Percentiles rank a stretch among this genome's conserved stretches.
Conservation (phyloP, 2,113 vertebrate genomes). For the Dascyllus trimaculatus region DNA sequence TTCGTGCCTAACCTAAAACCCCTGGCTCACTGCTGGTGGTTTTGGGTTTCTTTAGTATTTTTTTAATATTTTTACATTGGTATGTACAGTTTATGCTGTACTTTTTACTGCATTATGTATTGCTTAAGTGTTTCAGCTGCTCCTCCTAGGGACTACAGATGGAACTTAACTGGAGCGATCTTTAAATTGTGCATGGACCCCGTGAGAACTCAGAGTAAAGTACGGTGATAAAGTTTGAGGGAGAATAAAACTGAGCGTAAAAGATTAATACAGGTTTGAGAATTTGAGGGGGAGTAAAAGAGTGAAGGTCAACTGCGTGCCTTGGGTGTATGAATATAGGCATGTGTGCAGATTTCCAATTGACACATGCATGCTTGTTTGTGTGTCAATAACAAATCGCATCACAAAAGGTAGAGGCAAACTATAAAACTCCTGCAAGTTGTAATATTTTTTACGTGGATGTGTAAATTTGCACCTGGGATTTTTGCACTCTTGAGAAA, state of each 20-base stretch:
- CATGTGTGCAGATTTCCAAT: not conserved
- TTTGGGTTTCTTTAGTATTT: not conserved
- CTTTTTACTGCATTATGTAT: not conserved
- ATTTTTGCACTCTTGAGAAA: not conserved
- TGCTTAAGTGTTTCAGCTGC: not conserved
- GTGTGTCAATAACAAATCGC: not conserved
- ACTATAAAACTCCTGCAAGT: not conserved
- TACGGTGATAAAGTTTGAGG: constrained; percentile 12
- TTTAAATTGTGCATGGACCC: constrained; percentile 36
- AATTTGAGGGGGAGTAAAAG: constrained; percentile 1
- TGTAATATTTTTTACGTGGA: not conserved
- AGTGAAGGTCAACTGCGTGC: not conserved
- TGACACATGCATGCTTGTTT: not conserved
- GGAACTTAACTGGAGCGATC: not conserved
- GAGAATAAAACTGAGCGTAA: constrained; percentile 14
- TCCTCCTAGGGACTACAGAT: not conserved
- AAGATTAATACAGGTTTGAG: constrained; percentile 22
- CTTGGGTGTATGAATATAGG: not conserved
- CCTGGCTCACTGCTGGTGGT: not conserved
- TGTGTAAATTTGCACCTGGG: not conserved
- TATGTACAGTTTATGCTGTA: not conserved
- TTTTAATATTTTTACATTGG: not conserved
- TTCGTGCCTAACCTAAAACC: not conserved
- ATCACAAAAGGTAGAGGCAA: not conserved
- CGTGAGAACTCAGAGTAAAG: constrained; percentile 30